Conservation (phyloP, 2,888 invertebrate species). For the Smittia sp. region DNA sequence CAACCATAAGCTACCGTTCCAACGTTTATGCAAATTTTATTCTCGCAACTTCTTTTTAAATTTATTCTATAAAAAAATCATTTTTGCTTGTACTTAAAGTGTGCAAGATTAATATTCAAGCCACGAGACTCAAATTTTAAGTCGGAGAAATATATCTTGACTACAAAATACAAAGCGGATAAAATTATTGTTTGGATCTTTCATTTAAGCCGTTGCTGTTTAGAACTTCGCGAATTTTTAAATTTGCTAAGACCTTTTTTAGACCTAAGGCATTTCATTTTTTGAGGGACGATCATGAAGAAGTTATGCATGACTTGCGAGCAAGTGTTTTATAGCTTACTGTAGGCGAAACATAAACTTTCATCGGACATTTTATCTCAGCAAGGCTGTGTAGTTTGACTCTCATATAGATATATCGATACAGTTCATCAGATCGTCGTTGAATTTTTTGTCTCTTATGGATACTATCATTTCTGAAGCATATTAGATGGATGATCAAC, state of each 20-base stretch:
- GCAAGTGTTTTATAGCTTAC: slow-evolving; percentile 21
- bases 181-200: background rate
- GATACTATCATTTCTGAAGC: background rate
- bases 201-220: background rate
- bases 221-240: background rate
- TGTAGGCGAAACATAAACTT: slow-evolving; percentile 13
- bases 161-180: background rate
- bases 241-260: background rate
- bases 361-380: slow-evolving; percentile 22
- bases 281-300: slow-evolving; percentile 4
- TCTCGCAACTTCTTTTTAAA: slow-evolving; percentile 11
- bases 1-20: slow-evolving; percentile 40
- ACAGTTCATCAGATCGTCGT: slow-evolving; percentile 25
- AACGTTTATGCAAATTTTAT: slow-evolving; percentile 37
- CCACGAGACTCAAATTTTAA: slow-evolving; percentile 13
- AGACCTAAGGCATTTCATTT: background rate
- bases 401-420: slow-evolving; percentile 7
- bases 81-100: slow-evolving; percentile 7
- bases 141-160: slow-evolving; percentile 10
- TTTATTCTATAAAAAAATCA: slow-evolving; percentile 31
- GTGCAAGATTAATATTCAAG: slow-evolving; percentile 28
- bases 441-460: background rate
- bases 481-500: background rate
- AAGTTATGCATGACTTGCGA: slow-evolving; percentile 20
- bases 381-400: background rate